Evolutionary conservation across 2,797 vertebrate genomes (phyloP).

Genomic region (Parauchenoglanis ngamensis): DNA sequence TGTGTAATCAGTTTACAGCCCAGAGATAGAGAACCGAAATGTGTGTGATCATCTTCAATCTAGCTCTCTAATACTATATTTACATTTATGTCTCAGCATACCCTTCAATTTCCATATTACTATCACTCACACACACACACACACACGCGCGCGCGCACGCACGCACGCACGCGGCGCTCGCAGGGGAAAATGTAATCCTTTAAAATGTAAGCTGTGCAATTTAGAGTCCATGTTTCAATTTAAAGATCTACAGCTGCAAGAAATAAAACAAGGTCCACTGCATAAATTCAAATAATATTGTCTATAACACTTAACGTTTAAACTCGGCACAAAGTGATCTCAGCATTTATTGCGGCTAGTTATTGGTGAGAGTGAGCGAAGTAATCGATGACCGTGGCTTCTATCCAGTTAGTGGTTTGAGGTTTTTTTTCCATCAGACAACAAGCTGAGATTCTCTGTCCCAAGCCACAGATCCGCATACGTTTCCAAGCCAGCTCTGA

Average conservation of each 20-base stretch:
- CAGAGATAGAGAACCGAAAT: not conserved
- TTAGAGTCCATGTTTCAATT: slow-evolving; percentile 21
- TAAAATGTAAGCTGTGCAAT: not conserved
- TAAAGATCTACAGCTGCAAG: slow-evolving; percentile 21
- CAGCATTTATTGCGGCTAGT: not conserved
- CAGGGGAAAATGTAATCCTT: slow-evolving; percentile 11
- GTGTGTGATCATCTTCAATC: not conserved
- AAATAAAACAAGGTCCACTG: slow-evolving; percentile 10
- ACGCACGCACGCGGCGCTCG: not conserved
- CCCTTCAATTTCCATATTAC: not conserved
- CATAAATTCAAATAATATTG: slow-evolving; percentile 10
- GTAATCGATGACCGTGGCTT: slow-evolving; percentile 3
- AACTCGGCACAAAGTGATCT: not conserved
- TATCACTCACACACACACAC: not conserved
- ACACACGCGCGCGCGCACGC: not conserved
- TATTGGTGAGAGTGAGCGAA: slow-evolving; percentile 9
- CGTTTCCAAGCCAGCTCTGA: not conserved
- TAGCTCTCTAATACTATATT: not conserved
- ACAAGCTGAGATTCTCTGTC: not conserved
- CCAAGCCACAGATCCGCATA: too few species aligned
- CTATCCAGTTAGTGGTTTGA: not conserved
- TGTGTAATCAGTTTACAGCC: not conserved
- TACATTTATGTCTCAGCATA: not conserved
- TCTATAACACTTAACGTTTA: slow-evolving; percentile 9
- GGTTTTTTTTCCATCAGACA: not conserved